Conservation (phyloP, 1,140 invertebrate genomes). For the Forficula auricularia region DNA sequence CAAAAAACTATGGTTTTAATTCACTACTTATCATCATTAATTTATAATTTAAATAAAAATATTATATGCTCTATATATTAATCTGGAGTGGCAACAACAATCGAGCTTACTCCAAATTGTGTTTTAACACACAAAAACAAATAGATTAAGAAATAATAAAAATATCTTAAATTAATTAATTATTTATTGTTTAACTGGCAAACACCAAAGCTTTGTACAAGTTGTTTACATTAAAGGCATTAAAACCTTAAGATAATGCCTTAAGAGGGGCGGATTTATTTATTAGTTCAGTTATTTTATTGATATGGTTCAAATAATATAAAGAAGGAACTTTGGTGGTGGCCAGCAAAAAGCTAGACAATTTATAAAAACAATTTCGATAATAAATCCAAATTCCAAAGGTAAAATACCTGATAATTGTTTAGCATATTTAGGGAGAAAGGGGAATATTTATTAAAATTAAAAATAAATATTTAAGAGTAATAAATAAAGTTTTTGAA, state of each 20-base stretch:
- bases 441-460: too few relatives aligned
- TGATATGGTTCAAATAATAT: neutral
- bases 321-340: neutral
- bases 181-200: slow-evolving; percentile 7
- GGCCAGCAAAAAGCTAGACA: slow-evolving; percentile 1
- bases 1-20: too few relatives aligned
- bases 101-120: slow-evolving; percentile 1
- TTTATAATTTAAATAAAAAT: slow-evolving; percentile 11
- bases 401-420: slow-evolving; percentile 2
- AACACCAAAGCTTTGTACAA: slow-evolving; percentile 11
- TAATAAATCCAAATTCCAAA: neutral
- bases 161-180: neutral
- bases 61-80: slow-evolving; percentile 7
- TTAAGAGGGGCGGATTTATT: neutral
- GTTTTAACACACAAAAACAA: slow-evolving; percentile 6
- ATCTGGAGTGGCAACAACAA: neutral
- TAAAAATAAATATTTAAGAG: too few relatives aligned
- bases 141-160: slow-evolving; percentile 4
- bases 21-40: neutral
- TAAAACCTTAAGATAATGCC: slow-evolving; percentile 7
- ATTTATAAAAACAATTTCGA: neutral
- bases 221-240: slow-evolving; percentile 3
- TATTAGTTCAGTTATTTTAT: neutral
- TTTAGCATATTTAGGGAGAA: too few relatives aligned
- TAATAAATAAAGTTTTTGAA: too few relatives aligned